Percentiles rank a stretch among this genome's conserved stretches.
Conservation (phyloP, 1,140 invertebrate genomes). For the Dinoponera quadriceps region DNA sequence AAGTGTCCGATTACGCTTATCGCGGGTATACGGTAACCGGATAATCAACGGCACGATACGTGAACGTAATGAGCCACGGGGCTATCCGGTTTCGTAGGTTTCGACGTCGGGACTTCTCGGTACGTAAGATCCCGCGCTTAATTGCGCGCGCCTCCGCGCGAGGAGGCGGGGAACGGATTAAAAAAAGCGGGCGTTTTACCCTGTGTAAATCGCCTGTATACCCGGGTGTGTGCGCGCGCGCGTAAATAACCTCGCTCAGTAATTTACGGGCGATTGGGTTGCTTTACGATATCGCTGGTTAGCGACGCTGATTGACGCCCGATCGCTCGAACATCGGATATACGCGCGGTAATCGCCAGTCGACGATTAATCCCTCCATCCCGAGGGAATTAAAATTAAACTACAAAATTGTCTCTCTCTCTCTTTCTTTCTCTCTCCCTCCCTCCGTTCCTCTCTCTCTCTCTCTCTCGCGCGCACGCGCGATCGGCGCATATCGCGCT, state of each 20-base stretch:
- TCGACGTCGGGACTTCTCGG: constrained; percentile 48
- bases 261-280: constrained; percentile 65
- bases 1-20: constrained; percentile 62
- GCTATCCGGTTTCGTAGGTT: constrained; percentile 59
- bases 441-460: not conserved
- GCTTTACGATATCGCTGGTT: constrained; percentile 52
- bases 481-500: not conserved
- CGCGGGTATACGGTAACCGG: constrained; percentile 35
- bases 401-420: constrained; percentile 11
- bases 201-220: not conserved
- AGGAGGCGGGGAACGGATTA: constrained; percentile 28
- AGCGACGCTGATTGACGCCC: constrained; percentile 64
- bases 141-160: constrained; percentile 45
- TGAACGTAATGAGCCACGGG: constrained; percentile 26
- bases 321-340: constrained; percentile 42
- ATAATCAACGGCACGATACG: constrained; percentile 34
- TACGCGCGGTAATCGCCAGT: constrained; percentile 34
- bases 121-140: constrained; percentile 36
- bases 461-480: not conserved
- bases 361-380: constrained; percentile 54
- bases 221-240: not conserved
- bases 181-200: constrained; percentile 64
- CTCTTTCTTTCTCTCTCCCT: not conserved
- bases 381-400: constrained; percentile 56
- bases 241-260: constrained; percentile 42